Evolutionary conservation across 1,140 invertebrate species (phyloP).

Genomic region (Aplysia californica): DNA sequence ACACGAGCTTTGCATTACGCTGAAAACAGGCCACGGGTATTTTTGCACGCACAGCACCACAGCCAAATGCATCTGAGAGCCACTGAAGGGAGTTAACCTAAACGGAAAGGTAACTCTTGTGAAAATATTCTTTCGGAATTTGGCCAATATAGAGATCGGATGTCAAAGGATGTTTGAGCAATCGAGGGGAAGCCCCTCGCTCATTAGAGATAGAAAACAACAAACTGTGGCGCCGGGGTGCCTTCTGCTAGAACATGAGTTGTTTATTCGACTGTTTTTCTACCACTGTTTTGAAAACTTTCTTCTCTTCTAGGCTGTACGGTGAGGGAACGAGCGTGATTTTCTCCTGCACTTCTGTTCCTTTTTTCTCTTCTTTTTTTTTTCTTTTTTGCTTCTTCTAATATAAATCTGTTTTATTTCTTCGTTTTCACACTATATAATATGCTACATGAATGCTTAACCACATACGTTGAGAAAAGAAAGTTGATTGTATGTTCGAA

Average conservation of each 20-base stretch:
- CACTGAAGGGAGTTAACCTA: not conserved
- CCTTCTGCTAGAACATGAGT: not conserved
- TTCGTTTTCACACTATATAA: not conserved
- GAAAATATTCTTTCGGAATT: not conserved
- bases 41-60: not conserved
- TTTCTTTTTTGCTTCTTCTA: not conserved
- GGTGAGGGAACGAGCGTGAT: too few species aligned
- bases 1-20: too few species aligned
- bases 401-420: not conserved
- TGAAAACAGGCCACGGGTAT: not conserved
- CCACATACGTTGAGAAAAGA: too few species aligned
- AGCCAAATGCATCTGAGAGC: not conserved
- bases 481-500: too few species aligned
- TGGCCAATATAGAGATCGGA: slow-evolving; percentile 19
- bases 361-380: not conserved
- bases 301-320: too few species aligned
- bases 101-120: not conserved
- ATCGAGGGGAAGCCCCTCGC: slow-evolving; percentile 3
- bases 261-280: slow-evolving; percentile 12
- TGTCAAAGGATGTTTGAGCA: slow-evolving; percentile 13
- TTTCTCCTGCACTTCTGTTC: not conserved
- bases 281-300: too few species aligned
- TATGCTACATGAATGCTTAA: too few species aligned
- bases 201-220: slow-evolving; percentile 19
- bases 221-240: not conserved